Percentiles rank a stretch among this genome's conserved stretches.
phyloP scores from a whole-genome alignment of 2,797 vertebrate genomes.

The Potorous gilbertii region DNA sequence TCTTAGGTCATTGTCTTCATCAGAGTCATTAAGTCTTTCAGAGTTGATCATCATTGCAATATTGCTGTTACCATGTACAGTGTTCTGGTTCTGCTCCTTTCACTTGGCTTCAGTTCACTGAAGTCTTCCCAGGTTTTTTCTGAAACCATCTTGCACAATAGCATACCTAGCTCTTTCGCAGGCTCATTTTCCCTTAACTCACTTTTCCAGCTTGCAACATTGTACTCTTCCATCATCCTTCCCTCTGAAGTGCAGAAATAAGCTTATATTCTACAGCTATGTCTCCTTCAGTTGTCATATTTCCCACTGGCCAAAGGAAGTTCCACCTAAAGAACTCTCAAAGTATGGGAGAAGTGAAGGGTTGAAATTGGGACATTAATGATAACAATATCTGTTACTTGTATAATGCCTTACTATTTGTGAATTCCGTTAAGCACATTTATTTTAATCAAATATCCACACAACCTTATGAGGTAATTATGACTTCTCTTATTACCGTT shows the following conservation, averaged over 20 bases:
- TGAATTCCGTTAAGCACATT: background rate
- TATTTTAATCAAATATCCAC: background rate
- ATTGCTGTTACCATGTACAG: background rate
- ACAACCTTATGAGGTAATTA: background rate
- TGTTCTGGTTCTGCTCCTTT: background rate
- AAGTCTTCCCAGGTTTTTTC: background rate
- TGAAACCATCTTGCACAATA: background rate
- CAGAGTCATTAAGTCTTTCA: background rate
- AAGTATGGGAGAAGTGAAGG: background rate
- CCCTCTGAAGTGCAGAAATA: background rate
- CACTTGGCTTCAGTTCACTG: background rate
- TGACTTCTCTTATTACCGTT: conserved; percentile 25
- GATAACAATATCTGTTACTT: background rate
- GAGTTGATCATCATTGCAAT: background rate
- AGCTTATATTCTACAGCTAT: background rate
- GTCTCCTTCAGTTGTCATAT: background rate
- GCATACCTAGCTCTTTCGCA: background rate
- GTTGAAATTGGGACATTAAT: background rate
- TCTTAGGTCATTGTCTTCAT: background rate
- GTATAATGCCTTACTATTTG: background rate
- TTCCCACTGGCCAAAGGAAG: background rate
- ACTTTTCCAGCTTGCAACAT: background rate
- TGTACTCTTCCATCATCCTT: background rate
- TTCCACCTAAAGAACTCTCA: background rate
- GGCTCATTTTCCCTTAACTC: background rate